Percentiles rank a stretch among this genome's conserved stretches.
Conservation (phyloP, 2,888 invertebrate species). For the Agrilus biguttatus region DNA sequence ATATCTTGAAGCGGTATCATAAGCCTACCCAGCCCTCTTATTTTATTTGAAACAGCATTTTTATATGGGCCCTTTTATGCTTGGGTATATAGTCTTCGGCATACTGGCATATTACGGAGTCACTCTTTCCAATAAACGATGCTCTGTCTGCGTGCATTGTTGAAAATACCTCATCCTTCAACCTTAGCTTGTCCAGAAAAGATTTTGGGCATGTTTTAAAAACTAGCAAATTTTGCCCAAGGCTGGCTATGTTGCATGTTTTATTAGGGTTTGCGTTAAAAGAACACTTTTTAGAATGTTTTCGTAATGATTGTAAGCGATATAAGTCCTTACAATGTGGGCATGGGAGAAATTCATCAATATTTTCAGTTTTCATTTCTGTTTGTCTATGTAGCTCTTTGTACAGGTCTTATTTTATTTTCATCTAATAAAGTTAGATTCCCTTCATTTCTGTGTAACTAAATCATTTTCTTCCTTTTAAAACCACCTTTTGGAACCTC, state of each 20-base stretch:
- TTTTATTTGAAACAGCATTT: constrained; percentile 13
- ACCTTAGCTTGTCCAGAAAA: constrained; percentile 10
- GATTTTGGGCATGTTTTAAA: constrained; percentile 8
- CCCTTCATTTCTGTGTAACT: not conserved
- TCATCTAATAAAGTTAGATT: constrained; percentile 1
- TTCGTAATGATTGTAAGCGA: not conserved
- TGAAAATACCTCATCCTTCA: constrained; percentile 13
- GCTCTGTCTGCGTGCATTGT: constrained; percentile 13
- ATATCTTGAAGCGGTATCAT: too few species aligned
- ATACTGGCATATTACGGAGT: constrained; percentile 13
- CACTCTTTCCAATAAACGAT: constrained; percentile 11
- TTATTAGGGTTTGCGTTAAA: too few species aligned
- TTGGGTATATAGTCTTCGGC: constrained; percentile 14
- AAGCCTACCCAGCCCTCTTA: too few species aligned
- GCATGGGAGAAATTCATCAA: too few species aligned
- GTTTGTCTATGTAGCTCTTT: not conserved
- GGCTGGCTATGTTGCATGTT: too few species aligned
- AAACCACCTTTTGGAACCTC: not conserved
- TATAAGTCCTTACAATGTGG: constrained; percentile 1
- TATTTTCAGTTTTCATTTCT: not conserved
- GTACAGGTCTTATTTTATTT: constrained; percentile 2
- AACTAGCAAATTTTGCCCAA: constrained; percentile 8
- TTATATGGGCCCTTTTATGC: constrained; percentile 15
- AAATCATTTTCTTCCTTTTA: constrained; percentile 1
- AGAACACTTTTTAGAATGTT: too few species aligned